phyloP scores from a whole-genome alignment of 2,113 vertebrate genomes.

The Ceuthmochares aereus region DNA sequence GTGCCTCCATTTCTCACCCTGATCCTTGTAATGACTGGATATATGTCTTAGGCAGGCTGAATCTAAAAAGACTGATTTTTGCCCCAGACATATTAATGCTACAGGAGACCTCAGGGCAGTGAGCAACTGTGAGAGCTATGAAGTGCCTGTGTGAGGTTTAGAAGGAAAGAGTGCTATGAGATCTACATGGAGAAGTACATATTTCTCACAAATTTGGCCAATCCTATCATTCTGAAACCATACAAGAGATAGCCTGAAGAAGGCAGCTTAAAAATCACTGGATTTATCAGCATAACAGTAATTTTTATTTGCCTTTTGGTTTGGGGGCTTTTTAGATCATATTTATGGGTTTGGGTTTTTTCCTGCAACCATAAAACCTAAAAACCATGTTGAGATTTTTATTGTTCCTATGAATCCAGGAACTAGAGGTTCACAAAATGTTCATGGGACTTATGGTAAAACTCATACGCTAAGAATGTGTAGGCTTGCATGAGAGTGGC shows the following conservation, averaged over 20 bases:
- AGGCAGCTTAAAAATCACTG: not conserved
- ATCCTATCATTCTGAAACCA: not conserved
- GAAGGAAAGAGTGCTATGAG: not conserved
- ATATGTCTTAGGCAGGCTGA: not conserved
- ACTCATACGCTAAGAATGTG: not conserved
- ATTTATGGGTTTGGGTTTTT: not conserved
- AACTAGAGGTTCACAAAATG: conserved; percentile 49
- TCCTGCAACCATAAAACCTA: conserved; percentile 37
- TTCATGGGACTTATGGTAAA: not conserved
- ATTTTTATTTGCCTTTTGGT: conserved; percentile 62
- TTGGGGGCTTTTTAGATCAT: conserved; percentile 19
- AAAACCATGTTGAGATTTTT: conserved; percentile 38
- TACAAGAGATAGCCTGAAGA: not conserved
- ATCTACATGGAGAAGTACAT: not conserved
- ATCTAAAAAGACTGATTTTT: not conserved
- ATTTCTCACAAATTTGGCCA: not conserved
- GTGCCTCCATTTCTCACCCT: not conserved
- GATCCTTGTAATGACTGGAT: not conserved
- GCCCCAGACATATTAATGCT: not conserved
- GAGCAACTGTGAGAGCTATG: not conserved
- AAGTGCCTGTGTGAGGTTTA: not conserved
- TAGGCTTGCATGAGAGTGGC: not conserved
- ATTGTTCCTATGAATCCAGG: conserved; percentile 36
- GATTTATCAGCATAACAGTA: conserved; percentile 19
- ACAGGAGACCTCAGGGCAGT: not conserved